A percentile compares a stretch with the other conserved stretches of the same genome.
phyloP scores from a whole-genome alignment of 2,888 invertebrate species.

The Lysandra bellargus region DNA sequence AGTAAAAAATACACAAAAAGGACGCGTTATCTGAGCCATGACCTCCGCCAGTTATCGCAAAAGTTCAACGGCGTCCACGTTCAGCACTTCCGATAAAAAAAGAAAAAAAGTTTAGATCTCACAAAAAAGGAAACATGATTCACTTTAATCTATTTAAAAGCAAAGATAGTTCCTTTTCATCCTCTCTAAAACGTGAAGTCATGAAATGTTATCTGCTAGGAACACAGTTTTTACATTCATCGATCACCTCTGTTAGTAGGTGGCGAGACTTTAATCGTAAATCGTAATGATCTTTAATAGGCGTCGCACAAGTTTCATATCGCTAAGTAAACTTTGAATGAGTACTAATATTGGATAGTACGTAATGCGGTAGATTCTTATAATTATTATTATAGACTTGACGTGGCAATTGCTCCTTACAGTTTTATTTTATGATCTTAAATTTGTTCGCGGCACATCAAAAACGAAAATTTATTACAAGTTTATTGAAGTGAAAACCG shows the following conservation, averaged over 20 bases:
- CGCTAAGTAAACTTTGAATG: too few relatives aligned
- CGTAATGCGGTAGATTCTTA: too few relatives aligned
- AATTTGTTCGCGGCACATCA: too few relatives aligned
- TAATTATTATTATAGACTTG: too few relatives aligned
- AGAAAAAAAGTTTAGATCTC: slow-evolving; percentile 36
- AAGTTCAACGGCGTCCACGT: slow-evolving; percentile 43
- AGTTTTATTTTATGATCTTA: too few relatives aligned
- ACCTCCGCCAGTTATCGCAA: slow-evolving; percentile 45
- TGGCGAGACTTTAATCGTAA: not conserved
- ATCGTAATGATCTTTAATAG: not conserved
- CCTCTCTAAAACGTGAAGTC: not conserved
- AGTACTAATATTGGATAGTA: too few relatives aligned
- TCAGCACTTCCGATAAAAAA: slow-evolving; percentile 41
- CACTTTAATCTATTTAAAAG: slow-evolving; percentile 27
- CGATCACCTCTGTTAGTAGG: not conserved
- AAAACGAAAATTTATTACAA: not conserved
- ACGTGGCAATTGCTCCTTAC: too few relatives aligned
- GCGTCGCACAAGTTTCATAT: too few relatives aligned
- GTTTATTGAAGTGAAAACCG: slow-evolving; percentile 20
- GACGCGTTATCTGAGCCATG: slow-evolving; percentile 47
- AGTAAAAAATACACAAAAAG: slow-evolving; percentile 42
- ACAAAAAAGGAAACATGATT: slow-evolving; percentile 24
- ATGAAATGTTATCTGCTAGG: not conserved
- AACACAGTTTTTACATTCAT: not conserved
- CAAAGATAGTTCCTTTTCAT: slow-evolving; percentile 7